phyloP scores from a whole-genome alignment of 2,888 invertebrate species.

The Alloplasta piceator region DNA sequence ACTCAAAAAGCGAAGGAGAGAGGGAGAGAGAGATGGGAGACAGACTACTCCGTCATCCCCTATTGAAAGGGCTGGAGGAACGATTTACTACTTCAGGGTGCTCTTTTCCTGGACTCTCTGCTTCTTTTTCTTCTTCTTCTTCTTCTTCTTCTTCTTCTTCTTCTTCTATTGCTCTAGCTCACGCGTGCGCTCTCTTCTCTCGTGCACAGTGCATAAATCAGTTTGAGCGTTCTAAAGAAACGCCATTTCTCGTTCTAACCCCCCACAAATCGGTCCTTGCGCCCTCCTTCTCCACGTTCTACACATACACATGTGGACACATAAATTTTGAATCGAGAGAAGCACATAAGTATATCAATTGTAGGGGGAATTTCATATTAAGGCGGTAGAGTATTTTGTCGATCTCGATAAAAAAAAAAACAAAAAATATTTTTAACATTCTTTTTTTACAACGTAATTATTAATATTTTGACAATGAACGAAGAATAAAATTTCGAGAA shows the following conservation, averaged over 20 bases:
- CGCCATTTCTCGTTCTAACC: conserved; percentile 52
- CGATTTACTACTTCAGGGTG: conserved; percentile 45
- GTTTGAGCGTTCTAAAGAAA: conserved; percentile 56
- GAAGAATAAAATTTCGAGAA: too few relatives aligned
- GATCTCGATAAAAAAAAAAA: too few relatives aligned
- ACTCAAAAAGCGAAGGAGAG: background rate
- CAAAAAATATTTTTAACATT: too few relatives aligned
- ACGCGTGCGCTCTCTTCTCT: too few relatives aligned
- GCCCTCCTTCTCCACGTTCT: conserved; percentile 24
- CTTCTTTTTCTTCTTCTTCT: conserved; percentile 22
- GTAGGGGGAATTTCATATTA: background rate
- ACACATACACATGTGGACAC: conserved; percentile 1
- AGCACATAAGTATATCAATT: conserved; percentile 1
- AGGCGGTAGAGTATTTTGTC: too few relatives aligned
- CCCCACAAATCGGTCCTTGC: conserved; percentile 10
- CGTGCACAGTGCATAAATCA: conserved; percentile 55
- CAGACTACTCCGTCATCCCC: conserved; percentile 2
- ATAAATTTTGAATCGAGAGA: background rate
- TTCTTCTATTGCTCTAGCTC: conserved; percentile 7
- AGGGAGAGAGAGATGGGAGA: conserved; percentile 1
- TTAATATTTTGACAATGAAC: too few relatives aligned
- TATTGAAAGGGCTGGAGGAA: conserved; percentile 22
- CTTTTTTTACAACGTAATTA: too few relatives aligned
- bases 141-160: conserved; percentile 20
- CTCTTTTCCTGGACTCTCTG: conserved; percentile 27